These are phyloP conservation scores for Pteria penguin DNA, from an alignment of 2,888 invertebrate species.

Conservation along the genomic window DNA sequence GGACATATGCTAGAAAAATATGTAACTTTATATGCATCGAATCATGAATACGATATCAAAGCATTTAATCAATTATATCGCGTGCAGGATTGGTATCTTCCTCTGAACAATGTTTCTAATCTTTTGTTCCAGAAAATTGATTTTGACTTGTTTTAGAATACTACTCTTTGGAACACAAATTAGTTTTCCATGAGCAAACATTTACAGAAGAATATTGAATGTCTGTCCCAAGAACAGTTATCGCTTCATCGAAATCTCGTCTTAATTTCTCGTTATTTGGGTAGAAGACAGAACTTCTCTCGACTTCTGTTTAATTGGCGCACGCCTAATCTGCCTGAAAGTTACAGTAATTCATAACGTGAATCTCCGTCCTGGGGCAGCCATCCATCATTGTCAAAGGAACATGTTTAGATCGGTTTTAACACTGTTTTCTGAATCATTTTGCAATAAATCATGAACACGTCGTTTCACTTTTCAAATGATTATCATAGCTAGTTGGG, in stretches of 20 bases:
- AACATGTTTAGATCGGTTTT: neutral
- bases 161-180: neutral
- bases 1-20: no score
- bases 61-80: no score
- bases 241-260: neutral
- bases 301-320: neutral
- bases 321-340: neutral
- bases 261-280: neutral
- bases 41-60: no score
- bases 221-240: neutral
- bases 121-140: neutral
- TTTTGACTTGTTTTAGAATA: neutral
- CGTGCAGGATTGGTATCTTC: no score
- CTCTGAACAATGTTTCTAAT: no score
- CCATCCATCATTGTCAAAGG: neutral
- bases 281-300: neutral
- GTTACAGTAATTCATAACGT: neutral
- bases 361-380: neutral
- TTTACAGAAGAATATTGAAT: neutral
- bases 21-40: no score
- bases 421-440: neutral
- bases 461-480: neutral
- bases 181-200: neutral
- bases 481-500: neutral
- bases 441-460: neutral